A percentile compares a stretch with the other conserved stretches of the same genome.
Evolutionary conservation across 2,888 invertebrate genomes (phyloP).

Genomic region (Mythimna loreyi): DNA sequence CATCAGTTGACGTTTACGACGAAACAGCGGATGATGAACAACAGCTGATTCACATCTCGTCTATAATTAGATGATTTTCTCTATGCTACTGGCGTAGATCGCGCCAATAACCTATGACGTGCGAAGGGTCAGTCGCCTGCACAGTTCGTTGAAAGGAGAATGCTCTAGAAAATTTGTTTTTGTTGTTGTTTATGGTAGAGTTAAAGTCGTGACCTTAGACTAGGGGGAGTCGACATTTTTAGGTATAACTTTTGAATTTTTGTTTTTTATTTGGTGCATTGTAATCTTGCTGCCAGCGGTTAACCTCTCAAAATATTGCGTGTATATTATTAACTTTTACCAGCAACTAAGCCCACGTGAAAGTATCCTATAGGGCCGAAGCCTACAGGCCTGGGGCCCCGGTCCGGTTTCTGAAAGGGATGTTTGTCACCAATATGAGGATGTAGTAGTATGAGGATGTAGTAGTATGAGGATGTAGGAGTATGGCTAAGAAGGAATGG

Average conservation of each 20-base stretch:
- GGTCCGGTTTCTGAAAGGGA: too few relatives aligned
- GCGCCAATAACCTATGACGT: constrained; percentile 46
- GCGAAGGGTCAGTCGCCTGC: constrained; percentile 42
- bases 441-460: too few relatives aligned
- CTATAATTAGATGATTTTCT: constrained; percentile 37
- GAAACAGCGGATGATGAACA: constrained; percentile 26
- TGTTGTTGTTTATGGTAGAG: constrained; percentile 1
- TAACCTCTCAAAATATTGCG: too few relatives aligned
- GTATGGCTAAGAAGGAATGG: too few relatives aligned
- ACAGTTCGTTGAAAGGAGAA: constrained; percentile 24
- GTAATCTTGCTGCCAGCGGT: too few relatives aligned
- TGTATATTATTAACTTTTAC: too few relatives aligned
- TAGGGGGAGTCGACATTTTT: neutral
- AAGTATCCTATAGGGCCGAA: neutral
- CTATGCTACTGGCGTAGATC: constrained; percentile 4
- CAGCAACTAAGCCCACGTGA: neutral
- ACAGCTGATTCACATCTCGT: constrained; percentile 39
- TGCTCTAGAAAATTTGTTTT: constrained; percentile 23
- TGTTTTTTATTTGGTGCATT: too few relatives aligned
- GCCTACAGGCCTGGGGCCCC: too few relatives aligned
- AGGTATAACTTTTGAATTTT: neutral
- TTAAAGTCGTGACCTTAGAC: constrained; percentile 34
- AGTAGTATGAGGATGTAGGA: too few relatives aligned
- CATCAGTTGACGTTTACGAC: constrained; percentile 31
- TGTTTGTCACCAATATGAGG: too few relatives aligned